Evolutionary conservation across 1,140 invertebrate genomes (phyloP).

Genomic region (Drosophila athabasca): DNA sequence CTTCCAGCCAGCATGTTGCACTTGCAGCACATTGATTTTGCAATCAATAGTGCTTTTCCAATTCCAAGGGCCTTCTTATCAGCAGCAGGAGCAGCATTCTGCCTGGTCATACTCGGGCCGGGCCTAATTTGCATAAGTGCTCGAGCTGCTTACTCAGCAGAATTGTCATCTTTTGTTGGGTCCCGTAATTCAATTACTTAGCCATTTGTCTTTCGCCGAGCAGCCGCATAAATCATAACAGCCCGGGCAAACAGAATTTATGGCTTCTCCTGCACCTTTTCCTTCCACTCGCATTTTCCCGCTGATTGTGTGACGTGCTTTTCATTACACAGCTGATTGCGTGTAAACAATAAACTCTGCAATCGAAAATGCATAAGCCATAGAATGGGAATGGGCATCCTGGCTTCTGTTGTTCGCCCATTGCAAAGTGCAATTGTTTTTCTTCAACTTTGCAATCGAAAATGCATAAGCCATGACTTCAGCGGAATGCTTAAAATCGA

Average conservation of each 20-base stretch:
- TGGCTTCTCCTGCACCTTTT: slow-evolving; percentile 37
- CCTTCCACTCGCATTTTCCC: neutral
- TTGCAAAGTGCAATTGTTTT: too few species aligned
- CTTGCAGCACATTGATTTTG: slow-evolving; percentile 71
- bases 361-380: slow-evolving; percentile 58
- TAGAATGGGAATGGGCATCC: slow-evolving; percentile 15
- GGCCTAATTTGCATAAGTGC: slow-evolving; percentile 76
- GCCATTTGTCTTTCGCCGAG: slow-evolving; percentile 67
- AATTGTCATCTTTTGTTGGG: slow-evolving; percentile 61
- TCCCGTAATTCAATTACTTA: slow-evolving; percentile 78
- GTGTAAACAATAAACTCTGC: slow-evolving; percentile 71
- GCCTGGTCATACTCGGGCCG: slow-evolving; percentile 22
- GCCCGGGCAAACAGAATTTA: slow-evolving; percentile 60
- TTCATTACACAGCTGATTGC: slow-evolving; percentile 75
- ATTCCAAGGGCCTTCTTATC: slow-evolving; percentile 41
- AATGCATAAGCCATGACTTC: neutral
- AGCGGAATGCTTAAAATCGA: neutral
- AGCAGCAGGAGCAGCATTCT: slow-evolving; percentile 15
- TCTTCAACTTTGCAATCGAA: neutral
- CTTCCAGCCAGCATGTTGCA: slow-evolving; percentile 23
- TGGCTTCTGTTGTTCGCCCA: neutral
- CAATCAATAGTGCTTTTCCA: slow-evolving; percentile 63
- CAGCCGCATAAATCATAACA: slow-evolving; percentile 72
- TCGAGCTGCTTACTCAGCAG: slow-evolving; percentile 66
- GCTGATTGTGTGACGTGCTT: slow-evolving; percentile 60